Evolutionary conservation across 2,113 vertebrate species (phyloP).

Genomic region (Rhinogobius similis): DNA sequence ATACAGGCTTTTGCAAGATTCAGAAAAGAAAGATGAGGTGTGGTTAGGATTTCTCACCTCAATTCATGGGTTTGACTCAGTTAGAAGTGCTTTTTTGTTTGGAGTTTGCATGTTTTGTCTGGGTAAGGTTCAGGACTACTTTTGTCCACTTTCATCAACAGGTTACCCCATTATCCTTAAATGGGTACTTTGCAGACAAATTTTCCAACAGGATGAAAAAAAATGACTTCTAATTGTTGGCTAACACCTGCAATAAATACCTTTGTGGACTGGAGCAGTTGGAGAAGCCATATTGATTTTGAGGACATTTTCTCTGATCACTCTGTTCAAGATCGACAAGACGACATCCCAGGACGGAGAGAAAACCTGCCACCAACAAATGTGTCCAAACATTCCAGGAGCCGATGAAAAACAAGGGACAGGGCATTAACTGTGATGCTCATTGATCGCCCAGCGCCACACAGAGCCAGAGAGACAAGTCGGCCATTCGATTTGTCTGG

Average conservation of each 20-base stretch:
- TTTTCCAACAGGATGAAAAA: background rate
- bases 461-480: conserved; percentile 52
- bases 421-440: conserved; percentile 68
- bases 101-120: too few species aligned
- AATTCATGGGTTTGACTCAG: too few species aligned
- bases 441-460: conserved; percentile 59
- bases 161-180: too few species aligned
- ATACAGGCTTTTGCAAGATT: too few species aligned
- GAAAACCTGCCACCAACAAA: conserved; percentile 37
- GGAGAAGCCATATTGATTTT: conserved; percentile 56
- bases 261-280: conserved; percentile 14
- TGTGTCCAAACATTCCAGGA: conserved; percentile 65
- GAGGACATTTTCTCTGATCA: conserved; percentile 69
- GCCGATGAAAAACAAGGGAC: conserved; percentile 60
- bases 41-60: too few species aligned
- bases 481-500: conserved; percentile 60
- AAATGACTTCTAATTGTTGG: conserved; percentile 13
- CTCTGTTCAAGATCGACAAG: conserved; percentile 70
- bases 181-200: too few species aligned
- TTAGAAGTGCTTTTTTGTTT: too few species aligned
- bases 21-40: too few species aligned
- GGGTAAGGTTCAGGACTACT: too few species aligned
- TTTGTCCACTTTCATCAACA: too few species aligned
- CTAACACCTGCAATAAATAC: conserved; percentile 38
- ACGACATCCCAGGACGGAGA: conserved; percentile 31